phyloP scores from a whole-genome alignment of 2,888 invertebrate species.

The Hecatera dysodea region DNA sequence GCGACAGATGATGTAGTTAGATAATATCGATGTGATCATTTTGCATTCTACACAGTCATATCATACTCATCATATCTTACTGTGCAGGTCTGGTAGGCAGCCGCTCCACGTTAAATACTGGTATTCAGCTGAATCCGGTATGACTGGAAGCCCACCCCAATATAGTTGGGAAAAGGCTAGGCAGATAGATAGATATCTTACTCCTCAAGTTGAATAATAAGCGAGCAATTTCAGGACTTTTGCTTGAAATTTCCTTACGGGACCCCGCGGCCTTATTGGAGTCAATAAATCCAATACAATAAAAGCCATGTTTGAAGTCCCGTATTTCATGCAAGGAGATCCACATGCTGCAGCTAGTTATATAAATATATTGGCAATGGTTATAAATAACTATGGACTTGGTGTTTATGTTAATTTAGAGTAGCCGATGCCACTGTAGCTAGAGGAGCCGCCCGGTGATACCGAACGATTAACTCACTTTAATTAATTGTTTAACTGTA shows the following conservation, averaged over 20 bases:
- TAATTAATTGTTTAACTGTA: conserved; percentile 59
- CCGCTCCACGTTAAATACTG: too few relatives aligned
- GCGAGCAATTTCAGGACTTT: background rate
- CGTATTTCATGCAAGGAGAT: conserved; percentile 43
- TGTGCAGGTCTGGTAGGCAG: too few relatives aligned
- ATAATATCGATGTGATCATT: background rate
- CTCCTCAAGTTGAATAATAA: too few relatives aligned
- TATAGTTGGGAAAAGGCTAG: too few relatives aligned
- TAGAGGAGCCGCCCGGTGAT: conserved; percentile 65
- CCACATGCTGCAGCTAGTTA: conserved; percentile 66
- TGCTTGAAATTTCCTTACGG: background rate
- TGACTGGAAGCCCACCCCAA: too few relatives aligned
- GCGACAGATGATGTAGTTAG: too few relatives aligned
- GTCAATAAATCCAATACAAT: conserved; percentile 40
- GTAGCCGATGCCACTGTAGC: conserved; percentile 82
- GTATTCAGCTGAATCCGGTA: too few relatives aligned
- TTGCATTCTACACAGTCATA: background rate
- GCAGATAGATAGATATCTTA: too few relatives aligned
- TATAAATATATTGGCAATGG: conserved; percentile 72
- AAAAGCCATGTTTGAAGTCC: conserved; percentile 37
- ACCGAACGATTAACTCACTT: conserved; percentile 51
- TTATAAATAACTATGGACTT: conserved; percentile 79
- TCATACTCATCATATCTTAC: too few relatives aligned
- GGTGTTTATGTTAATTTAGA: conserved; percentile 89
- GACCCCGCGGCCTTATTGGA: background rate